Evolutionary conservation across 2,797 vertebrate genomes (phyloP).

Genomic region (Aratinga solstitialis): DNA sequence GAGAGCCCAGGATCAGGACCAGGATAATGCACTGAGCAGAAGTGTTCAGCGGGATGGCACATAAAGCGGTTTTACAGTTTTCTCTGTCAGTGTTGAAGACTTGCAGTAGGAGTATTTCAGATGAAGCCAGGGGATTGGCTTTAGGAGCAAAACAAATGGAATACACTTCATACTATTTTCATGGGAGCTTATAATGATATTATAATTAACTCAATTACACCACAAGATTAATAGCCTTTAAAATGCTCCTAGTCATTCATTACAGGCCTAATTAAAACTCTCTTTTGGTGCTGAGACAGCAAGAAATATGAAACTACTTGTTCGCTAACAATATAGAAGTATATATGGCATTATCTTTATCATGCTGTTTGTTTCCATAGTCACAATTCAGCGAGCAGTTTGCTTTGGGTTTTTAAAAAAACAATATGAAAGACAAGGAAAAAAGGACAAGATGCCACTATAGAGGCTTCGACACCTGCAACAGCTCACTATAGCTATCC

Average conservation of each 20-base stretch:
- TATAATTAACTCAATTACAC: conserved; percentile 63
- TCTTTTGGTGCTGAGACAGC: conserved; percentile 47
- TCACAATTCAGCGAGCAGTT: neutral
- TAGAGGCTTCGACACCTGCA: conserved; percentile 37
- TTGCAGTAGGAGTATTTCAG: neutral
- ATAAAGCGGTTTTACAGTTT: neutral
- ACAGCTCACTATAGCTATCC: conserved; percentile 48
- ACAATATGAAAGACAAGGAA: neutral
- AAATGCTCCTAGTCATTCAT: conserved; percentile 51
- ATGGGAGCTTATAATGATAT: conserved; percentile 56
- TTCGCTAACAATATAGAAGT: neutral
- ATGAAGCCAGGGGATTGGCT: neutral
- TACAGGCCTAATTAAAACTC: conserved; percentile 60
- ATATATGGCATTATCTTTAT: neutral
- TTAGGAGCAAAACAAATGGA: conserved; percentile 17
- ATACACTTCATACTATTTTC: conserved; percentile 36
- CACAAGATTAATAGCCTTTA: conserved; percentile 58
- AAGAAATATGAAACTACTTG: neutral
- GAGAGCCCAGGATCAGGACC: fast-evolving
- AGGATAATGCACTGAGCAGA: neutral
- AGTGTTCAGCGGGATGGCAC: neutral
- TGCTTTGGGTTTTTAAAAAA: neutral
- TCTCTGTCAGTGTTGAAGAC: neutral
- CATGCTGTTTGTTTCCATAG: neutral
- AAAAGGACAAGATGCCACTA: neutral